A percentile compares a stretch with the other conserved stretches of the same genome.
Conservation (phyloP, 2,888 invertebrate species). For the Chrysina gloriosa region DNA sequence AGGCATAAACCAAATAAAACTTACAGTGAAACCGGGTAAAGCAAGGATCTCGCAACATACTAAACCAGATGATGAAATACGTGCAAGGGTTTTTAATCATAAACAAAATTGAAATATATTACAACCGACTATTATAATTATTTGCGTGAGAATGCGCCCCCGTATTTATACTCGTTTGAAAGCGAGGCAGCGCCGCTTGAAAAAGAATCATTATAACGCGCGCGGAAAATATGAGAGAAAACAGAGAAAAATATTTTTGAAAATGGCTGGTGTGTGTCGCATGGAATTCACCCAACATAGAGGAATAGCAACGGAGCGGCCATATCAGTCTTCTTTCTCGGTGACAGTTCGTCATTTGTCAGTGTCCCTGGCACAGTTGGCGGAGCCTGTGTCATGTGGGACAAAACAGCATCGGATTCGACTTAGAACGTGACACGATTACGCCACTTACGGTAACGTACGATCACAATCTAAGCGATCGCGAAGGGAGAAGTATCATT, state of each 20-base stretch:
- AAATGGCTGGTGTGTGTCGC: constrained; percentile 62
- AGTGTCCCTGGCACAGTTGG: constrained; percentile 67
- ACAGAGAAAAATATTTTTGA: constrained; percentile 58
- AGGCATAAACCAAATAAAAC: background rate
- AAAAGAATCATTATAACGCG: constrained; percentile 53
- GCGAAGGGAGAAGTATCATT: constrained; percentile 65
- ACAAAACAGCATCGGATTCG: constrained; percentile 65
- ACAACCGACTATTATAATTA: constrained; percentile 62
- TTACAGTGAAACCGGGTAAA: background rate
- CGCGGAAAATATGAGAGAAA: constrained; percentile 57
- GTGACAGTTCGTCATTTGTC: constrained; percentile 69
- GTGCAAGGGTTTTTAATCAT: constrained; percentile 49
- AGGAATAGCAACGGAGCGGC: constrained; percentile 64
- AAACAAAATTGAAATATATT: constrained; percentile 63
- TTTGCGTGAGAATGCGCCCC: constrained; percentile 60
- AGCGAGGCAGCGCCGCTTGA: constrained; percentile 46
- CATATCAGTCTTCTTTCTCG: constrained; percentile 69
- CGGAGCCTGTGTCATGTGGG: constrained; percentile 66
- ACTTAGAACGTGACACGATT: constrained; percentile 59
- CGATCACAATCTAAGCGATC: constrained; percentile 59
- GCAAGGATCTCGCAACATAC: background rate
- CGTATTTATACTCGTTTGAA: constrained; percentile 62
- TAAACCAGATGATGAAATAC: constrained; percentile 36
- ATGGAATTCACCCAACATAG: constrained; percentile 62
- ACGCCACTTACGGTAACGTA: constrained; percentile 44